Evolutionary conservation across 1,140 invertebrate genomes (phyloP), one percentile per base, ranked within the genome.

Genomic region (Trichonephila clavata): DNA sequence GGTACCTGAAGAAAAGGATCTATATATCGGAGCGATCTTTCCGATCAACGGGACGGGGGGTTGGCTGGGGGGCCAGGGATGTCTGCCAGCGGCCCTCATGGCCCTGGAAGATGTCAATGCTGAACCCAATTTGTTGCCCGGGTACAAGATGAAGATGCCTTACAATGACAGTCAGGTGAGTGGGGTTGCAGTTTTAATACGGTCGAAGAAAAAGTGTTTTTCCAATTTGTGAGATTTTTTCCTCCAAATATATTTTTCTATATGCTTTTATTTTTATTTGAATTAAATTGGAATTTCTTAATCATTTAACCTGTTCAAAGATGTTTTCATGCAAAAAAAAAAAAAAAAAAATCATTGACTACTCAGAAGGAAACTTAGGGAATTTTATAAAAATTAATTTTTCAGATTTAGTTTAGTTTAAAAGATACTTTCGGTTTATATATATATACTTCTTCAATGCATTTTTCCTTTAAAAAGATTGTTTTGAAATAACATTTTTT

Each of bases 21-120:
- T 99, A 93, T 98, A 99, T 96, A 99, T 99, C 95, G 99, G 98
- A 83, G 99, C 98, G 32, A 99, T 99, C 94, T 99, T 99, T 96
- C 99, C 99, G 6, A 99, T 99, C 96, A 97, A 97, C 89, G 98
- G 98, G 18, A 97, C 98, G 0, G 99, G 98, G 88, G 98, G 99
- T 90, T 99, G 99, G 98, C 97, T 99, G 95, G 98, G 98, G 90
- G 98, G 98, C 20, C 98, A 97, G 96, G 98, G 98, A 2, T 99
- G 98, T 95, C 98, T 98, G 97, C 99, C 99, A 77, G 99, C 99
- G 27, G 99, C 99, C 81, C 97, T 98, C 95, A 97, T 99, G 96
- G 99, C 99, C 16, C 96, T 99, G 94, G 97, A 98, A 94, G 99
- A 99, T 96, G 98, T 99, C 80, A 99, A 99, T 96, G 97, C 97